phyloP scores from a whole-genome alignment of 2,888 invertebrate genomes.

The Machimus rusticus region DNA sequence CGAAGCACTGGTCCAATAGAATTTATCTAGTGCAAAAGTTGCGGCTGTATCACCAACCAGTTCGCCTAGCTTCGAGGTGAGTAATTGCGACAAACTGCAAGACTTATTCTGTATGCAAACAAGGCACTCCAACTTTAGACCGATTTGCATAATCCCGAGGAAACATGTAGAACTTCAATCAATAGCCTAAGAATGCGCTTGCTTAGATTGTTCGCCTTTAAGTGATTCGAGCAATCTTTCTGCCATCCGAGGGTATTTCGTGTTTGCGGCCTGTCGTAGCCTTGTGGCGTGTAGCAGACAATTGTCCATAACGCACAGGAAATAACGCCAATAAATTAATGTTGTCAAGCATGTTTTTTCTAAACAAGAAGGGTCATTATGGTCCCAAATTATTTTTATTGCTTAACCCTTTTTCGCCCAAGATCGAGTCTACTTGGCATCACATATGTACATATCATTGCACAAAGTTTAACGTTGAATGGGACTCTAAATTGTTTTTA shows the following conservation, averaged over 20 bases:
- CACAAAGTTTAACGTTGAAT: neutral
- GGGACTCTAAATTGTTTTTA: neutral
- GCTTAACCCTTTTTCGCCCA: neutral
- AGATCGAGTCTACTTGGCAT: neutral
- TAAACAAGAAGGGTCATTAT: neutral
- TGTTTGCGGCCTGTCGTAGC: neutral
- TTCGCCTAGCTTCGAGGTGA: constrained; percentile 19
- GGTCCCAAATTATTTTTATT: neutral
- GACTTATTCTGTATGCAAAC: constrained; percentile 26
- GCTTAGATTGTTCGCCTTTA: neutral
- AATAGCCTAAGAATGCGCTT: neutral
- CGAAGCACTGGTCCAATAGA: neutral
- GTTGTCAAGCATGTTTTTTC: neutral
- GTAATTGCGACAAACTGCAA: constrained; percentile 25
- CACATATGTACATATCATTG: neutral
- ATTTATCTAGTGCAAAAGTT: neutral
- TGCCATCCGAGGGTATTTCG: neutral
- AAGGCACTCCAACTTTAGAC: neutral
- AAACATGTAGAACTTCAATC: constrained; percentile 5
- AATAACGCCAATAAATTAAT: neutral
- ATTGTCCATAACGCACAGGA: neutral
- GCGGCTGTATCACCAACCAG: neutral
- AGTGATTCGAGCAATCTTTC: neutral
- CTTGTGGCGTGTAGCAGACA: neutral
- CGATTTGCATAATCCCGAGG: constrained; percentile 18